A percentile compares a stretch with the other conserved stretches of the same genome.
Evolutionary conservation across 2,888 invertebrate genomes (phyloP).

Genomic region (Achlya flavicornis): DNA sequence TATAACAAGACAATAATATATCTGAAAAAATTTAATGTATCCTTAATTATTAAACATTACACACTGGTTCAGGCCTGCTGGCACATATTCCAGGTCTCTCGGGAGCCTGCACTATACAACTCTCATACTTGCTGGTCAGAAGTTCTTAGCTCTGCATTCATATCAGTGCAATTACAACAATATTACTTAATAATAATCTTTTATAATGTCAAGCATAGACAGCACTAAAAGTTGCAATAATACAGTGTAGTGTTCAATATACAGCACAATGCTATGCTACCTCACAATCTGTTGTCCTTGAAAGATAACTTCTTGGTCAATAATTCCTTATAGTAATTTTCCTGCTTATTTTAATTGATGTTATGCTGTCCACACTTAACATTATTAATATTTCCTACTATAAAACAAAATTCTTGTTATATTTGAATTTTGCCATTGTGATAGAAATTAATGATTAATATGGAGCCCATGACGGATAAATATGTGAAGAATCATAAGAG

Average conservation of each 20-base stretch:
- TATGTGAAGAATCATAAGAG: background rate
- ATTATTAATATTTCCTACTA: constrained; percentile 47
- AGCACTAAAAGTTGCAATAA: constrained; percentile 40
- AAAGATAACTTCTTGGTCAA: constrained; percentile 50
- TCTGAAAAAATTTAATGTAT: constrained; percentile 83
- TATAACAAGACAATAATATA: constrained; percentile 85
- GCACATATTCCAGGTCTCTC: constrained; percentile 62
- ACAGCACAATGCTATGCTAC: constrained; percentile 17
- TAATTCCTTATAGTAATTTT: constrained; percentile 48
- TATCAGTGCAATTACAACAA: constrained; percentile 58
- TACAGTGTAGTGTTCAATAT: constrained; percentile 21
- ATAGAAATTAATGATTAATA: constrained; percentile 19
- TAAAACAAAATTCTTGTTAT: constrained; percentile 54
- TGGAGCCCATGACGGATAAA: constrained; percentile 11
- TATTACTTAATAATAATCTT: constrained; percentile 61
- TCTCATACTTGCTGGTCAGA: constrained; percentile 67
- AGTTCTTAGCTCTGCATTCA: constrained; percentile 54
- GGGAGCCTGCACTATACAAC: constrained; percentile 57
- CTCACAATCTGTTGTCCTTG: constrained; percentile 38
- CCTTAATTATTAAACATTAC: constrained; percentile 81
- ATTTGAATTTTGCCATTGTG: constrained; percentile 41
- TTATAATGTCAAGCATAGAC: constrained; percentile 69
- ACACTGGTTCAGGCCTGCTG: constrained; percentile 78
- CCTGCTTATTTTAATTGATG: constrained; percentile 64
- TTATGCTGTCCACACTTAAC: constrained; percentile 68